Conservation (phyloP, 64 coral and sea anemone genomes). For the Anthopleura sola region DNA sequence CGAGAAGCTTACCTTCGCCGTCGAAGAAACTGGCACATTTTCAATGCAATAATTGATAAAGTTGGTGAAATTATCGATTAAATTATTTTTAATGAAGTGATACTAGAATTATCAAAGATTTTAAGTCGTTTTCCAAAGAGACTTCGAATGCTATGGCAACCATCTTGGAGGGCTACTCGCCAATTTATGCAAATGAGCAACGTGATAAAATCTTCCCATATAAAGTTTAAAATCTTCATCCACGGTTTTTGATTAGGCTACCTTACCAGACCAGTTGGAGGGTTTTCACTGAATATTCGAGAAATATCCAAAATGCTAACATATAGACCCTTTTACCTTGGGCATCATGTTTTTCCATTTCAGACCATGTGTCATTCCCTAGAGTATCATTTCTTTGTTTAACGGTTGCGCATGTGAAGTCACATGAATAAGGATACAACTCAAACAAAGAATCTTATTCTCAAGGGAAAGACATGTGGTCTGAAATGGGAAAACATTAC, state of each 20-base stretch:
- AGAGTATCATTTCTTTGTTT: too few species aligned
- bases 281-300: neutral
- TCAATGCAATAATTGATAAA: constrained; percentile 74
- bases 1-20: constrained; percentile 97
- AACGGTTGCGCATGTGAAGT: too few species aligned
- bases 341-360: too few species aligned
- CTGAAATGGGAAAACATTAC: too few species aligned
- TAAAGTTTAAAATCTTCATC: neutral
- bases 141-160: neutral
- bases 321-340: neutral
- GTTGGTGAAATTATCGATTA: neutral
- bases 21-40: constrained; percentile 95
- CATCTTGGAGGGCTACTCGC: neutral
- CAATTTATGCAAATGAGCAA: neutral
- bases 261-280: neutral
- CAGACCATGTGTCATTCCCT: too few species aligned
- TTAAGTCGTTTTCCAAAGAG: neutral
- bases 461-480: too few species aligned
- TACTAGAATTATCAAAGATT: neutral
- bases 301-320: neutral
- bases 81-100: neutral
- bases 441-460: too few species aligned
- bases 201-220: neutral
- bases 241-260: neutral
- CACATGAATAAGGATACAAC: too few species aligned